A percentile compares a stretch with the other conserved stretches of the same genome.
These are phyloP conservation scores for Lanius ludovicianus DNA, from an alignment of 2,113 vertebrate species.

Conservation along the genomic window DNA sequence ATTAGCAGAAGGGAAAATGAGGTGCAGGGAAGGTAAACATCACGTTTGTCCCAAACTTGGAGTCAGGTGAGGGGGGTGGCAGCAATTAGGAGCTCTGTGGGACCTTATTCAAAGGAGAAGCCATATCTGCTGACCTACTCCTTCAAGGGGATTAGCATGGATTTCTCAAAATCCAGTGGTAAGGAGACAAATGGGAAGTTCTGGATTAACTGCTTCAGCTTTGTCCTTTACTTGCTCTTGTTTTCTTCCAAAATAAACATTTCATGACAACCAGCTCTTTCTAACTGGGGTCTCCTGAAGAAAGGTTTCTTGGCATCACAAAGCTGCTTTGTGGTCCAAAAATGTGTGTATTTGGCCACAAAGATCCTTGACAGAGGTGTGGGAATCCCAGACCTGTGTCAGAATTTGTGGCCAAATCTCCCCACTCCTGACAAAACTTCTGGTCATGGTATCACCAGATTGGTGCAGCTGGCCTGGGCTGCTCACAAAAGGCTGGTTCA, in stretches of 20 bases:
- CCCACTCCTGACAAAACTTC: not conserved
- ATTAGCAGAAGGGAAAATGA: conserved; percentile 6
- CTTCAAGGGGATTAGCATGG: not conserved
- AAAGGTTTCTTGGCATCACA: not conserved
- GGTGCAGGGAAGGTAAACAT: not conserved
- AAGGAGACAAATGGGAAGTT: not conserved
- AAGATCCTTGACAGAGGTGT: not conserved
- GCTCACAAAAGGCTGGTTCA: not conserved
- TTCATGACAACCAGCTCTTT: not conserved
- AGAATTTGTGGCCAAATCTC: not conserved
- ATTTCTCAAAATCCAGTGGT: not conserved
- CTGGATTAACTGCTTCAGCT: not conserved
- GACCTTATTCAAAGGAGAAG: not conserved
- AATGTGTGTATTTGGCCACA: not conserved
- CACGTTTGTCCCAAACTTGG: not conserved
- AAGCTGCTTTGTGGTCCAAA: not conserved
- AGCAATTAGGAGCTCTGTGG: not conserved
- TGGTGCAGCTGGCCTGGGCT: not conserved
- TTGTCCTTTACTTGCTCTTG: not conserved
- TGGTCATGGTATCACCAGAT: not conserved
- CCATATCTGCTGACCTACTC: not conserved
- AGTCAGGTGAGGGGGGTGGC: not conserved
- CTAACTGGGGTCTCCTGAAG: not conserved
- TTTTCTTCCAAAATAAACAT: not conserved
- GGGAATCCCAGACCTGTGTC: not conserved